Evolutionary conservation across 2,113 vertebrate species (phyloP).

Genomic region (Neogale vison): DNA sequence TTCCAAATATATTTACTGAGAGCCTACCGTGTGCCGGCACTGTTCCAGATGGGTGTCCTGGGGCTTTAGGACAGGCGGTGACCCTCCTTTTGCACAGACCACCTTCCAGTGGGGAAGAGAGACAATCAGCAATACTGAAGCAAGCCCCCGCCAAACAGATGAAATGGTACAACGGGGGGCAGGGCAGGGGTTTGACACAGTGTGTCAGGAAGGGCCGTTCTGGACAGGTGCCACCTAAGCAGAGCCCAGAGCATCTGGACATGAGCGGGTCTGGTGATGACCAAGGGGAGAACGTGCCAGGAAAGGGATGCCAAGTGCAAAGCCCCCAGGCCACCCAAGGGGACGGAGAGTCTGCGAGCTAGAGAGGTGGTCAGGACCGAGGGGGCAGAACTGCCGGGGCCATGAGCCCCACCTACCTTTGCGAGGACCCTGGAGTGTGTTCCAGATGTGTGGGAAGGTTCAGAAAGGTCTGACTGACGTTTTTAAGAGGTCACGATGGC

Average conservation of each 20-base stretch:
- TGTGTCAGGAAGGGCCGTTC: accelerated
- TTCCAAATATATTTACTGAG: neutral
- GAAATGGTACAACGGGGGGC: no score
- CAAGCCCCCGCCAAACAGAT: neutral
- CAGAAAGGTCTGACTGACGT: neutral
- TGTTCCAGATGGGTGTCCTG: neutral
- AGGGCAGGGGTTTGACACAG: accelerated
- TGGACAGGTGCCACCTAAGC: no score
- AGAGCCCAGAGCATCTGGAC: neutral
- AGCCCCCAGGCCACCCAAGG: accelerated
- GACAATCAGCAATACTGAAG: neutral
- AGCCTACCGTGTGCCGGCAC: no score
- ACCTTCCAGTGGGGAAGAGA: neutral
- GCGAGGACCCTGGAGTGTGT: neutral
- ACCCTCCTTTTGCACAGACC: neutral
- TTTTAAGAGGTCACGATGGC: neutral
- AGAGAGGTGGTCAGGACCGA: neutral
- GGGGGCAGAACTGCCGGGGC: accelerated
- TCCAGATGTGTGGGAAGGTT: neutral
- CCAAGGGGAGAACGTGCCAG: no score
- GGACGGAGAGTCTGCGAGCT: neutral
- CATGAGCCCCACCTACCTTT: neutral
- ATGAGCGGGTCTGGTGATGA: neutral
- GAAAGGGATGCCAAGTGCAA: neutral
- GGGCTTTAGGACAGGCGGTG: accelerated